A percentile compares a stretch with the other conserved stretches of the same genome.
Evolutionary conservation across 2,888 invertebrate species (phyloP).

Genomic region (Rhyacophila evoluta): DNA sequence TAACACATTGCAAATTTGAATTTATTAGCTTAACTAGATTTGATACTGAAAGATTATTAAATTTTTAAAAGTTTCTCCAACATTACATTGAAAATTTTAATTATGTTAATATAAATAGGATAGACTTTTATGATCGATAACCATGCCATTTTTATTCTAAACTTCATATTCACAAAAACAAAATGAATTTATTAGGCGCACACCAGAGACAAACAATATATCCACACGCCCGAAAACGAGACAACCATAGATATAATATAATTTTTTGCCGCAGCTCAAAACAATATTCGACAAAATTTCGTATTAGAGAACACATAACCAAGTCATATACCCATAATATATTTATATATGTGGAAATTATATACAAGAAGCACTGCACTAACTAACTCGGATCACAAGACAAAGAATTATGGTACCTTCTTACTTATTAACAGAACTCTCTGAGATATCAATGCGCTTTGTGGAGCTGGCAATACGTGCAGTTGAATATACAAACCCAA

Average conservation of each 20-base stretch:
- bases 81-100: too few relatives aligned
- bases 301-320: not conserved
- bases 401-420: not conserved
- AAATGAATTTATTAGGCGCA: not conserved
- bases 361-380: constrained; percentile 15
- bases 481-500: not conserved
- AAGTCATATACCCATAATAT: not conserved
- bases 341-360: not conserved
- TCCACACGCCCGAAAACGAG: not conserved
- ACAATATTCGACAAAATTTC: not conserved
- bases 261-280: not conserved
- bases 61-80: too few relatives aligned
- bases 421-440: not conserved
- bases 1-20: too few relatives aligned
- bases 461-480: not conserved
- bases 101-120: too few relatives aligned
- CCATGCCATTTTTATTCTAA: not conserved
- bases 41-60: too few relatives aligned
- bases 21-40: too few relatives aligned
- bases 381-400: constrained; percentile 18
- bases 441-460: not conserved
- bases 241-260: not conserved
- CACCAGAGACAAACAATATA: not conserved
- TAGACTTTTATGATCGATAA: too few relatives aligned
- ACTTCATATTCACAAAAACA: not conserved